Base-by-base conservation (phyloP, 2,888 invertebrate genomes). In the Cylloceria caligata region DNA sequence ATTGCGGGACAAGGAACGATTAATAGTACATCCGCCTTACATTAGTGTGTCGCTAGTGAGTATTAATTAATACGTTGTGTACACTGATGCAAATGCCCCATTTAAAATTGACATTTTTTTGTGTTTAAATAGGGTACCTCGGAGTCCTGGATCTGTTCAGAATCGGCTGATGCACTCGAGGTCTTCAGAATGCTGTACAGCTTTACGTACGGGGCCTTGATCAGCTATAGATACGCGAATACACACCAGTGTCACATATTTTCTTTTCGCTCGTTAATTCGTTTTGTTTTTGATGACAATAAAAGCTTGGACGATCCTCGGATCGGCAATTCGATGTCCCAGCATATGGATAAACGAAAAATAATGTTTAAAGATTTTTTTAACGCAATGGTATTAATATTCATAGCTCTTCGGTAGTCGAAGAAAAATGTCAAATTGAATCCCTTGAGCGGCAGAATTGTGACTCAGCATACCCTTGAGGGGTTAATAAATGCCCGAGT, bases 131-230 rank as follows among this genome's bases (percentile, higher is more conserved):
- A 57, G 83, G 83, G 88, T 93, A 93, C 92, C 92, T 93, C 92
- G 89, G 92, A 89, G 86, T 93, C 92, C 92, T 93, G 93, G 90
- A 90, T 90, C 91, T 92, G 93, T 87, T 93, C 92, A 92, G 95
- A 94, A 93, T 96, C 96, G 93, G 95, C 95, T 89, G 96, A 96
- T 94, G 95, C 95, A 93, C 95, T 96, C 94, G 97, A 96, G 94
- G 97, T 97, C 97, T 97, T 97, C 96, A 98, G 96, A 94, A 98
- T 97, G 95, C 96, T 97, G 96, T 97, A 97, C 95, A 98, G 96
- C 96, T 98, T 98, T 95, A 97, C 97, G 95, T 97, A 98, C 93
- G 98, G 98, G 94, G 98, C 97, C 97, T 98, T 98, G 96, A 98
- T 96, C 94, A 97, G 96, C 98, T 98, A 95, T 94, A 93, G 86